Evolutionary conservation across 2,797 vertebrate species (phyloP), one percentile per base, ranked within the genome.

Genomic region (Pteropus rufus): DNA sequence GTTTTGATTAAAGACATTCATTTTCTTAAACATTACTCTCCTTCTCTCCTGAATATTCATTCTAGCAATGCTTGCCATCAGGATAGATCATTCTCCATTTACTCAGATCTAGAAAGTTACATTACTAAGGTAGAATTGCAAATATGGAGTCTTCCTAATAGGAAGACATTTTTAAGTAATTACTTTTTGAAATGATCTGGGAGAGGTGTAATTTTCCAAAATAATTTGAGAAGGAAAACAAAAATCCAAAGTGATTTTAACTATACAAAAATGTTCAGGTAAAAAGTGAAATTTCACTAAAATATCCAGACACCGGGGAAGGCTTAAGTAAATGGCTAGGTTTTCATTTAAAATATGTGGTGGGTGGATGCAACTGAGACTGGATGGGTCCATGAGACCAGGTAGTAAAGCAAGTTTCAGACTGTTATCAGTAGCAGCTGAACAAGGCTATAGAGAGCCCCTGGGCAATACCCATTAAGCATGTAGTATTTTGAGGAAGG

Each of bases 161-260:
- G n/a, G 24, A 82, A 95, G 90, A 82, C 24, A 81, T 89, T 94
- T 90, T 41, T n/a, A 75, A 92, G 82, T 72, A 72, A 85, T 70
- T 88, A 39, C 58, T 81, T 75, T 91, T 86, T 79, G 12, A 84
- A 82, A 54, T 83, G 49, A 94, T 77, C 24, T 94, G 70, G 24
- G 56, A 93, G 67, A 75, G 23, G 5, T 81, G 1, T 31, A 52
- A 75, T 88, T 96, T 96, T 93, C 54, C 19, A 85, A 91, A 88
- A 75, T n/a, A 96, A 67, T 95, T 76, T 89, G 93, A 84, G 85
- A 93, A 91, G 23, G 62, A 77, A 96, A 84, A 92, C 54, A 80
- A 79, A 46, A 95, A 80, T 77, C 34, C 23, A 41, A 75, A 89
- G 64, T 69, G 4, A 72, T 64, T 92, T 82, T 95, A 79, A 73